Evolutionary conservation across 92 coral and sea anemone genomes (phyloP), one percentile per base, ranked within the genome.

Genomic region (Metridium senile): DNA sequence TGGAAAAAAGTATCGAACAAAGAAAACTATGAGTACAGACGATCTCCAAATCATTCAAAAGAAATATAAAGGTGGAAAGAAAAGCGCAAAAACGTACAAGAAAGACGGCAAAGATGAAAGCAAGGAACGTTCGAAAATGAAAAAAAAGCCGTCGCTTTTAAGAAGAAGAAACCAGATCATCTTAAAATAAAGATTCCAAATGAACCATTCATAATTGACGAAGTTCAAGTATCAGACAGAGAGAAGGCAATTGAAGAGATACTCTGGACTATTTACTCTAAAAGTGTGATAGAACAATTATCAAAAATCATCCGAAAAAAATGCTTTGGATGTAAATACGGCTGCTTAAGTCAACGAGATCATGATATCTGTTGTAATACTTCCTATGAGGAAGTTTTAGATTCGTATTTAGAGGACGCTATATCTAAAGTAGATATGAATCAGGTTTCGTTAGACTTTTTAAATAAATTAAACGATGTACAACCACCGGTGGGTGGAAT

Each of bases 311-410:
- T 49, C 1, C 1, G 21, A 18, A 57, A 68, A 39, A 22, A n/a
- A n/a, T 68, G 74, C 34, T 43, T 34, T 43, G 74, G 74, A 16
- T 68, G 74, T 68, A 27, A 1, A 6, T 34, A 43, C 20, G 58
- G 34, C 29, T 29, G 33, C 18, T 57, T 57, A 13, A 68, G 74
- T 27, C 74, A 68, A 27, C 13, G 58, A 9, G 74, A 68, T 21
- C 74, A 68, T 68, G 74, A 68, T 33, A 26, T 25, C 17, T 68
- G 74, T 21, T 39, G 49, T 39, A 39, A 39, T 39, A 35, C 74
- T 9, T 25, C 74, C 28, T 68, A 68, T 68, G 26, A 3, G 1
- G 57, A 43, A 22, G 17, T n/a, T 1, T 10, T 68, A 2, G 29
- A 68, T 8, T 1, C 1, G 28, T 68, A 1, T 68, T 43, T 68